A percentile compares a stretch with the other conserved stretches of the same genome.
Evolutionary conservation across 1,140 invertebrate genomes (phyloP).

Genomic region (Melanaphis sacchari): DNA sequence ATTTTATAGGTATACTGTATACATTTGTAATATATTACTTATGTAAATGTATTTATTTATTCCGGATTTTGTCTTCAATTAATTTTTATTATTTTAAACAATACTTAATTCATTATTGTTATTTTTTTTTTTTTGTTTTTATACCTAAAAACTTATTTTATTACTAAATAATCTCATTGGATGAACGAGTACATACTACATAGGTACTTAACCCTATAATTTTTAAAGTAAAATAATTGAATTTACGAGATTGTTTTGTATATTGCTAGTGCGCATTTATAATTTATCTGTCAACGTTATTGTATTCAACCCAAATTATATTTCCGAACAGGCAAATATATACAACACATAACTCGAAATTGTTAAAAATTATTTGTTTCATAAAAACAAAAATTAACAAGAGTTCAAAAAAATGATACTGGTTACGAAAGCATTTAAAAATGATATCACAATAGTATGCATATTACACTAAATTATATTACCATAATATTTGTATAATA

Average conservation of each 20-base stretch:
- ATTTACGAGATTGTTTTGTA: background rate
- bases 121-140: background rate
- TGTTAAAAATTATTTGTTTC: background rate
- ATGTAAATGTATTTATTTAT: conserved; percentile 29
- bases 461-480: background rate
- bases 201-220: background rate
- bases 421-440: background rate
- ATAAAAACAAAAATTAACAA: background rate
- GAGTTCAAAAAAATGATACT: background rate
- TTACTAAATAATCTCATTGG: background rate
- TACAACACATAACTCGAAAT: background rate
- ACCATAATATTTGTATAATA: background rate
- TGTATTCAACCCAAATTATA: background rate
- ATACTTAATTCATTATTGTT: background rate
- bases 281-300: background rate
- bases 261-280: background rate
- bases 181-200: background rate
- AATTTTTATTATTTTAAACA: conserved; percentile 30
- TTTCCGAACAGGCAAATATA: background rate
- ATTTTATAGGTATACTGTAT: background rate
- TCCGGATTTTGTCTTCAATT: background rate
- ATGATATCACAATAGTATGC: conserved; percentile 3
- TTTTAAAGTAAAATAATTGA: background rate
- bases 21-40: background rate
- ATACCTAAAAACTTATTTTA: background rate